Evolutionary conservation across 2,797 vertebrate species (phyloP).

Genomic region (Syngnathus rostellatus): DNA sequence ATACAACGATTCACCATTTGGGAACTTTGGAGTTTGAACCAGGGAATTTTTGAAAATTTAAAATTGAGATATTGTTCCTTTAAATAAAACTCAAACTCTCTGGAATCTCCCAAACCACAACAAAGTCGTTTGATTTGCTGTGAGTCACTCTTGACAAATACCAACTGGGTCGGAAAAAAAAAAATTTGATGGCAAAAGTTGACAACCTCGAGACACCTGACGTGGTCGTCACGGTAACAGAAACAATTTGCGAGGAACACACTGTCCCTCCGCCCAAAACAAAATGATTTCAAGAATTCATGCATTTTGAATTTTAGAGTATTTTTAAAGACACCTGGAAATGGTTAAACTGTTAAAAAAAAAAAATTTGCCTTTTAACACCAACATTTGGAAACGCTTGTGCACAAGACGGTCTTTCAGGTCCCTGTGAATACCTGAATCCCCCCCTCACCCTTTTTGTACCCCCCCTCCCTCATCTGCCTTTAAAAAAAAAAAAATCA

Average conservation of each 20-base stretch:
- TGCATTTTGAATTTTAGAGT: background rate
- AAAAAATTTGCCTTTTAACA: background rate
- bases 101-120: no score
- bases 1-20: background rate
- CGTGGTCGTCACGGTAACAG: no score
- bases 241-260: no score
- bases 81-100: no score
- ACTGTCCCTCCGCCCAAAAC: no score
- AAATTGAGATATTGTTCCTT: no score
- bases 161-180: no score
- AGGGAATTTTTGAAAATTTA: no score
- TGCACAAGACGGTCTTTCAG: constrained; percentile 70
- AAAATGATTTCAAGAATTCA: background rate
- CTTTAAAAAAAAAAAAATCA: constrained; percentile 83
- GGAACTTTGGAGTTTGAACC: background rate
- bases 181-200: no score
- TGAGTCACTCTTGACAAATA: no score
- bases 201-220: no score
- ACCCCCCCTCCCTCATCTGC: constrained; percentile 80
- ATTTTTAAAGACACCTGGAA: background rate
- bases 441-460: constrained; percentile 79
- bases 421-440: constrained; percentile 96
- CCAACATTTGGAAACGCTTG: constrained; percentile 64
- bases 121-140: no score
- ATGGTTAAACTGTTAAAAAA: background rate